These are phyloP conservation scores for Dicycla oo DNA, from an alignment of 2,888 invertebrate species.

Conservation along the genomic window DNA sequence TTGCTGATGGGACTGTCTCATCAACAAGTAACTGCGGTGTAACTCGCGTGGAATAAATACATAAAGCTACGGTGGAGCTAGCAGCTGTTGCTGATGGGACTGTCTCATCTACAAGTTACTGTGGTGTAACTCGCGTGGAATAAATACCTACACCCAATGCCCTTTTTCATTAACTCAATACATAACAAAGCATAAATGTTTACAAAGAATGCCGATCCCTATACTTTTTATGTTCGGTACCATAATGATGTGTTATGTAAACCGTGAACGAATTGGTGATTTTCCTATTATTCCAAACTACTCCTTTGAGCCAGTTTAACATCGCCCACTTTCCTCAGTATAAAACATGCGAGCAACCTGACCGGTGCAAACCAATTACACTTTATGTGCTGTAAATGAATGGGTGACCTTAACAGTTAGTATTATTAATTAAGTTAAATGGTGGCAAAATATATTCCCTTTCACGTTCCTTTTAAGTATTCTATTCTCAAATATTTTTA, in stretches of 20 bases:
- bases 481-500: background rate
- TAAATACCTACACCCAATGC: background rate
- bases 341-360: background rate
- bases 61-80: too few relatives aligned
- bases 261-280: conserved; percentile 6
- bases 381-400: background rate
- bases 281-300: conserved; percentile 18
- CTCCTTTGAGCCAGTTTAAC: conserved; percentile 15
- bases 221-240: background rate
- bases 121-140: background rate
- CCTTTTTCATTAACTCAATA: conserved; percentile 5
- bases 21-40: too few relatives aligned
- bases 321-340: background rate
- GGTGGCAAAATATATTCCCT: background rate
- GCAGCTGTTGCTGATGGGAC: background rate
- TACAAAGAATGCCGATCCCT: conserved; percentile 26
- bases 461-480: background rate
- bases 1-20: too few relatives aligned
- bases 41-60: too few relatives aligned
- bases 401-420: background rate
- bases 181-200: background rate
- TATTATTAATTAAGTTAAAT: background rate
- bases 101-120: background rate
- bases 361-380: background rate
- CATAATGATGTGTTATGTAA: conserved; percentile 22